Evolutionary conservation across 2,888 invertebrate genomes (phyloP).

Genomic region (Eumerus sabulonum): DNA sequence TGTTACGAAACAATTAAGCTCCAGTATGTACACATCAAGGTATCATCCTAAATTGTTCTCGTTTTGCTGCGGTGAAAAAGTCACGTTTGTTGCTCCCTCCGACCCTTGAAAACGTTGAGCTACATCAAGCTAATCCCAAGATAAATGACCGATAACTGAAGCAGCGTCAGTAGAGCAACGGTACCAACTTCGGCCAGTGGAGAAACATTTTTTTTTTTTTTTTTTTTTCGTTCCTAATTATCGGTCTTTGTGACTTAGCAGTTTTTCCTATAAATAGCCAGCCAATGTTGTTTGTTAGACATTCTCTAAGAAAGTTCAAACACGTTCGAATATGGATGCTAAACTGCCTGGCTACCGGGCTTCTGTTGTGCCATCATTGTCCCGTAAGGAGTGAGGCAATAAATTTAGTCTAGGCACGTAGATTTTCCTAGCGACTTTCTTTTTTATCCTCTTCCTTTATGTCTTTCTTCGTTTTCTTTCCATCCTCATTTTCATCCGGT

Average conservation of each 20-base stretch:
- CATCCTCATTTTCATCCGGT: not conserved
- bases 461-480: constrained; percentile 5
- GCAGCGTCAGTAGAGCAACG: constrained; percentile 43
- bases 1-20: constrained; percentile 69
- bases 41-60: constrained; percentile 66
- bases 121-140: constrained; percentile 57
- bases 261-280: not conserved
- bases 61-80: constrained; percentile 64
- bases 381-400: constrained; percentile 70
- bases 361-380: constrained; percentile 3
- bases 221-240: constrained; percentile 50
- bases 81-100: constrained; percentile 37
- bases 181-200: constrained; percentile 16
- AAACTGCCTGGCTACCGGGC: constrained; percentile 12
- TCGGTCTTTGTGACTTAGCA: constrained; percentile 40
- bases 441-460: constrained; percentile 5
- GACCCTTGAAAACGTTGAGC: not conserved
- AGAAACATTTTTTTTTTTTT: constrained; percentile 1
- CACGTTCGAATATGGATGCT: no score
- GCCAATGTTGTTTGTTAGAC: constrained; percentile 6
- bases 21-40: constrained; percentile 62
- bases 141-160: constrained; percentile 68
- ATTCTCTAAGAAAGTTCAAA: constrained; percentile 49
- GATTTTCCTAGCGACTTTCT: constrained; percentile 64
- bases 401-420: constrained; percentile 73